phyloP scores from a whole-genome alignment of 2,113 vertebrate species.

The Arizona elegans region DNA sequence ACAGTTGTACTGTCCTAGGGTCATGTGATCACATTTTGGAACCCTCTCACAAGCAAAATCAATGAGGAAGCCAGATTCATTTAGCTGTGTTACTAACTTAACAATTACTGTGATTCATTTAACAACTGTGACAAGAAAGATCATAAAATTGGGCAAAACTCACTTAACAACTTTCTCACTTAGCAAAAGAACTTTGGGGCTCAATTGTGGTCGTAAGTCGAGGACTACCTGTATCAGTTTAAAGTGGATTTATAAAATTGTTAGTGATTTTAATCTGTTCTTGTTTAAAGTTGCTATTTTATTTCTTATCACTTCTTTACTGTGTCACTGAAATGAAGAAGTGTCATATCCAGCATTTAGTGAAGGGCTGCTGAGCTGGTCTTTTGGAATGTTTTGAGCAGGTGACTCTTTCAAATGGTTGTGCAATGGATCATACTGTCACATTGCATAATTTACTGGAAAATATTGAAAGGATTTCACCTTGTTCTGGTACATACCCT shows the following conservation, averaged over 20 bases:
- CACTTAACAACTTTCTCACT: not conserved
- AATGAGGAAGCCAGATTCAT: not conserved
- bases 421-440: not conserved
- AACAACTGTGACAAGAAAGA: not conserved
- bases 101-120: not conserved
- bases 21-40: not conserved
- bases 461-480: not conserved
- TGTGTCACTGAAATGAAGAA: not conserved
- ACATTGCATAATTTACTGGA: not conserved
- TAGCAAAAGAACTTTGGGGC: not conserved
- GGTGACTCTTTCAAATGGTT: not conserved
- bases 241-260: not conserved
- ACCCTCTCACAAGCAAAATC: not conserved
- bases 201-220: not conserved
- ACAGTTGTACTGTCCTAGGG: not conserved
- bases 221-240: not conserved
- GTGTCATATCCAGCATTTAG: not conserved
- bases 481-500: not conserved
- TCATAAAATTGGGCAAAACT: not conserved
- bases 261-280: not conserved
- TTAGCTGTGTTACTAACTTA: not conserved
- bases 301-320: not conserved
- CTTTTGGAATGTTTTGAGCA: not conserved
- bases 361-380: not conserved
- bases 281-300: not conserved